Conservation (phyloP, 2,888 invertebrate species). For the Epistrophe eligans region DNA sequence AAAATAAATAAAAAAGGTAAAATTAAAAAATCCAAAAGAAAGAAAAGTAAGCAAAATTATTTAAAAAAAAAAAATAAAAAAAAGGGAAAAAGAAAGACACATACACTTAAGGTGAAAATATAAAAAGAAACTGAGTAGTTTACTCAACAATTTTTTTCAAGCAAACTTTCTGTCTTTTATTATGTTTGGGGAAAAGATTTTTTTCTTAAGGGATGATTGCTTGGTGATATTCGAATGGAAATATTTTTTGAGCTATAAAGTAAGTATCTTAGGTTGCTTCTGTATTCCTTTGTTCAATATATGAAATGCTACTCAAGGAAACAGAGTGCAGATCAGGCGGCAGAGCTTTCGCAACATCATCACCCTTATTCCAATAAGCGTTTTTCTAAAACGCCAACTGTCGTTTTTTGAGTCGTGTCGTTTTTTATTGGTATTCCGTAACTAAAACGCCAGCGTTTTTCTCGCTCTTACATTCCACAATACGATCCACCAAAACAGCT, state of each 20-base stretch:
- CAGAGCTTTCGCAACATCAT: too few species aligned
- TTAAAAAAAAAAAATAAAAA: slow-evolving; percentile 27
- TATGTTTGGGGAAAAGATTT: background rate
- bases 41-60: slow-evolving; percentile 36
- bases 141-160: slow-evolving; percentile 68
- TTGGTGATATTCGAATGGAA: background rate
- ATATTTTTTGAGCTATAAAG: background rate
- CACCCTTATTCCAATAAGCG: too few species aligned
- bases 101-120: slow-evolving; percentile 66
- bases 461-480: too few species aligned
- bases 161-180: slow-evolving; percentile 53
- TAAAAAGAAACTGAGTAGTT: slow-evolving; percentile 60
- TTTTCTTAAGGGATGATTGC: background rate
- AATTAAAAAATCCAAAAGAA: slow-evolving; percentile 31
- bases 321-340: too few species aligned
- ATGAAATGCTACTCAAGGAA: too few species aligned
- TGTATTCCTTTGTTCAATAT: too few species aligned
- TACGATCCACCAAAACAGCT: too few species aligned
- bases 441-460: too few species aligned
- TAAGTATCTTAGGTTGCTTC: too few species aligned
- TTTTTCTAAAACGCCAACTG: too few species aligned
- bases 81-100: slow-evolving; percentile 46
- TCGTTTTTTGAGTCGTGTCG: too few species aligned
- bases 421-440: too few species aligned
- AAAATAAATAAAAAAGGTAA: slow-evolving; percentile 30